Percentiles rank a stretch among this genome's conserved stretches.
Conservation (phyloP, 2,797 vertebrate genomes). For the Sternarchorhynchus goeldii region DNA sequence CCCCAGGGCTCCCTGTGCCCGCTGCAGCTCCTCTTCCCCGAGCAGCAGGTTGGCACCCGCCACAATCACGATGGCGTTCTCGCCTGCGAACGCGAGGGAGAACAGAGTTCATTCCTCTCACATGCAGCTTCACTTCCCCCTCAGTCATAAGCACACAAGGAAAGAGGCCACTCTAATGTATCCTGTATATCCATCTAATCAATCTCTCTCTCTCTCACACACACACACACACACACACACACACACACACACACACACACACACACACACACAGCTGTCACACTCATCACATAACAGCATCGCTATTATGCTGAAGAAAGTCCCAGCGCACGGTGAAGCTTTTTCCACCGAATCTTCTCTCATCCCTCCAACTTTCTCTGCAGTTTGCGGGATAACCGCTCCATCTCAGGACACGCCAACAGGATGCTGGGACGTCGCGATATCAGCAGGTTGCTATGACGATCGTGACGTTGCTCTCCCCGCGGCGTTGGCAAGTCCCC, state of each 20-base stretch:
- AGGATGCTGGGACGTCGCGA: slow-evolving; percentile 34
- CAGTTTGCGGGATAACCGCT: slow-evolving; percentile 19
- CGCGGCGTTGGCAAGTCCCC: not conserved
- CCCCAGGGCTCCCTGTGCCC: slow-evolving; percentile 74
- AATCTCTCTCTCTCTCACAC: no score
- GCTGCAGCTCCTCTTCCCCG: slow-evolving; percentile 79
- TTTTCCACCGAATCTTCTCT: slow-evolving; percentile 14
- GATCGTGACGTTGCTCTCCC: slow-evolving; percentile 38
- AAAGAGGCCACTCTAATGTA: not conserved
- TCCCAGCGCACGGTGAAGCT: slow-evolving; percentile 15
- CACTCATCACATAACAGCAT: not conserved
- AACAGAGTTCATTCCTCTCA: not conserved
- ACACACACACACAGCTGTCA: not conserved
- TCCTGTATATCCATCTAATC: not conserved
- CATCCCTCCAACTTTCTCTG: slow-evolving; percentile 16
- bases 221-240: not conserved
- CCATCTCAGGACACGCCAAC: slow-evolving; percentile 20
- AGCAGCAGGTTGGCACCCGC: slow-evolving; percentile 94
- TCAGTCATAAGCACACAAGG: not conserved
- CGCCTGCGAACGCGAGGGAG: slow-evolving; percentile 73
- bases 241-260: not conserved
- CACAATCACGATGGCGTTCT: slow-evolving; percentile 95
- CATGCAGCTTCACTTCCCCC: not conserved
- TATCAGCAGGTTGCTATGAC: slow-evolving; percentile 45
- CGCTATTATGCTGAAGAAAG: slow-evolving; percentile 18